Base-by-base conservation (phyloP, 2,113 vertebrate genomes). In the Numenius arquata region DNA sequence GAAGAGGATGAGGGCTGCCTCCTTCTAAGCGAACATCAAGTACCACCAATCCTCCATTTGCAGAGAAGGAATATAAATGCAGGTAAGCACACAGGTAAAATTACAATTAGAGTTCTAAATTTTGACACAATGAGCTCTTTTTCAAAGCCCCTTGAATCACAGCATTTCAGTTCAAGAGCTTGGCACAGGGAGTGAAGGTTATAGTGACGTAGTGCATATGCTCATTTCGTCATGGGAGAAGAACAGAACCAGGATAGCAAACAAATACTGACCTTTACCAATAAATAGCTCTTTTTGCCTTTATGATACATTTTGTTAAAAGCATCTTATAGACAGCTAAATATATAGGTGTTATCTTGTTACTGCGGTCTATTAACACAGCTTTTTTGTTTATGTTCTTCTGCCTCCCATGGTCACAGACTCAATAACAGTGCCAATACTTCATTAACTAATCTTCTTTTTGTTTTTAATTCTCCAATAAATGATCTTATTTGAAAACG, bases 201-300 rank as follows among this genome's bases (percentile, higher is more conserved):
- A 34, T 59, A 50, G 53, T 12, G 40, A 52, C 2, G 0, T 22
- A 19, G 0, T 34, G 15, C 0, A 0, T 61, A 20, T 8, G 6
- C 30, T 55, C 11, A 4, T 80, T 88, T 90, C 29, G 29, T 30
- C 30, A 4, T 7, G 23, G 18, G 13, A 34, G 10, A 80, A 73
- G 76, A 83, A 27, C 45, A 61, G 80, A 77, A 80, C 5, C 14
- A 30, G 40, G 20, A 50, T 2, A 63, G 29, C 8, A 89, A 75
- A 79, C 12, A n/a, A 25, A 22, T 38, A 56, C 22, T 59, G 23
- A 68, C 18, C 20, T 79, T 89, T 56, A 65, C 11, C 25, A 71
- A 43, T 34, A 26, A 93, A 56, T 7, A 78, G 8, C 2, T 48
- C 27, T 71, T 73, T 34, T 32, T 4, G 40, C 5, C 10, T 45